phyloP scores from a whole-genome alignment of 2,888 invertebrate species.

The Ditylenchus weischeri region DNA sequence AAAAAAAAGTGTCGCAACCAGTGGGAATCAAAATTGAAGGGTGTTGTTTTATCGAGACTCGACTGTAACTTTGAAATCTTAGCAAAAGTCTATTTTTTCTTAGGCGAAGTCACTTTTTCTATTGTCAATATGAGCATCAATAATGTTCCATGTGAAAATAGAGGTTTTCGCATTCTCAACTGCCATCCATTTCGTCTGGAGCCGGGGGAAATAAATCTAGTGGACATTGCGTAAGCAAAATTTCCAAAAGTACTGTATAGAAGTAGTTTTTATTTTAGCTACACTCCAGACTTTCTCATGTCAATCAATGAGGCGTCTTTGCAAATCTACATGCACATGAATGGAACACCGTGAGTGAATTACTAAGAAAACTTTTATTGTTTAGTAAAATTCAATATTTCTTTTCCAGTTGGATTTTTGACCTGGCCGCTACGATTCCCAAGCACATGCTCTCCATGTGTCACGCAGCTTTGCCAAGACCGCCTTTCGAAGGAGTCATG shows the following conservation, averaged over 20 bases:
- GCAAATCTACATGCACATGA: slow-evolving; percentile 60
- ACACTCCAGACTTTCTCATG: slow-evolving; percentile 81
- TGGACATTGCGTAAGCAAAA: slow-evolving; percentile 72
- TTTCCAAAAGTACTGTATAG: background rate
- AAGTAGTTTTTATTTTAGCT: slow-evolving; percentile 60
- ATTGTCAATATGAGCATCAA: slow-evolving; percentile 62
- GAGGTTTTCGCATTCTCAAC: slow-evolving; percentile 74
- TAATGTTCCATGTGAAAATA: slow-evolving; percentile 60
- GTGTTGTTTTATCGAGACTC: background rate
- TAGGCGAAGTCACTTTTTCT: slow-evolving; percentile 65
- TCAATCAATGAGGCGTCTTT: slow-evolving; percentile 68
- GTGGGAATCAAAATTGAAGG: background rate
- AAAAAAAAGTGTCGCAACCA: too few species aligned
- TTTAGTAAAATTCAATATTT: too few species aligned
- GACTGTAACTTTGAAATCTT: too few species aligned
- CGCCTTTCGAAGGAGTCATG: slow-evolving; percentile 73
- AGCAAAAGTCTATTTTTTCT: slow-evolving; percentile 57
- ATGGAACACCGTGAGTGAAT: slow-evolving; percentile 40
- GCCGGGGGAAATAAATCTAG: slow-evolving; percentile 73
- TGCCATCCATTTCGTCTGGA: slow-evolving; percentile 72
- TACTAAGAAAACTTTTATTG: too few species aligned
- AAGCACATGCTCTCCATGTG: slow-evolving; percentile 67
- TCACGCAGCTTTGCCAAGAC: slow-evolving; percentile 70
- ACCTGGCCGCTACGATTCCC: slow-evolving; percentile 70
- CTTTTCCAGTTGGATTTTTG: slow-evolving; percentile 62